Percentiles rank a stretch among this genome's conserved stretches.
These are phyloP conservation scores for Elmis aenea DNA, from an alignment of 2,888 invertebrate genomes.

Conservation along the genomic window DNA sequence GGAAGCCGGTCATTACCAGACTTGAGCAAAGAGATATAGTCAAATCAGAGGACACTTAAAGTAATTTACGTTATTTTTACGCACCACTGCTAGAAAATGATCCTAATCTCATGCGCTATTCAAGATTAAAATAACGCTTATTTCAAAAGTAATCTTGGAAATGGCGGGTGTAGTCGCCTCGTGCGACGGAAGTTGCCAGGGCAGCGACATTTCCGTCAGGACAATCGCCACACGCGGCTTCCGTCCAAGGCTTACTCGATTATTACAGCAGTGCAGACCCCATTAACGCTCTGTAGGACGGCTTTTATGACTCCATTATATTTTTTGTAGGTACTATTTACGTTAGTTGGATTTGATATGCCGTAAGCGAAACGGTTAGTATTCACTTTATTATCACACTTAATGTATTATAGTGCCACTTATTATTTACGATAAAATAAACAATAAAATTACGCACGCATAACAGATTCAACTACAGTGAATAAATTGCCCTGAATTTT, in stretches of 20 bases:
- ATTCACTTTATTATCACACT: no score
- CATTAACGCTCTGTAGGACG: conserved; percentile 15
- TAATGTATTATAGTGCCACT: no score
- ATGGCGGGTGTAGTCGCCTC: conserved; percentile 17
- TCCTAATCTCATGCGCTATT: conserved; percentile 11
- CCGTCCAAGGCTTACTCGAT: conserved; percentile 16
- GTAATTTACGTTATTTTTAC: no score
- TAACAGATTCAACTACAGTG: no score
- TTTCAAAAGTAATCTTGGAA: conserved; percentile 17
- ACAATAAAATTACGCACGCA: no score
- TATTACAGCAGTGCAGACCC: conserved; percentile 16
- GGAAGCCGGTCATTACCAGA: no score
- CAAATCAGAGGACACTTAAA: no score
- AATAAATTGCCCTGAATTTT: no score
- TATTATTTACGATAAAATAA: no score
- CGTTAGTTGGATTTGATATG: conserved; percentile 14
- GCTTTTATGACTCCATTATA: conserved; percentile 19
- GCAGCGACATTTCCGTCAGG: conserved; percentile 31
- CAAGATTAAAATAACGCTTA: conserved; percentile 14
- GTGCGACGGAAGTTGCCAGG: conserved; percentile 27
- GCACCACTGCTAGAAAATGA: no score
- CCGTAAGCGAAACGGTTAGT: no score
- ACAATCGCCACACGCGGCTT: conserved; percentile 26
- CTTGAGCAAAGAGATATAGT: no score
- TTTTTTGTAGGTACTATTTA: conserved; percentile 14